Conservation (phyloP, 2,113 vertebrate genomes). For the Shinisaurus crocodilurus region DNA sequence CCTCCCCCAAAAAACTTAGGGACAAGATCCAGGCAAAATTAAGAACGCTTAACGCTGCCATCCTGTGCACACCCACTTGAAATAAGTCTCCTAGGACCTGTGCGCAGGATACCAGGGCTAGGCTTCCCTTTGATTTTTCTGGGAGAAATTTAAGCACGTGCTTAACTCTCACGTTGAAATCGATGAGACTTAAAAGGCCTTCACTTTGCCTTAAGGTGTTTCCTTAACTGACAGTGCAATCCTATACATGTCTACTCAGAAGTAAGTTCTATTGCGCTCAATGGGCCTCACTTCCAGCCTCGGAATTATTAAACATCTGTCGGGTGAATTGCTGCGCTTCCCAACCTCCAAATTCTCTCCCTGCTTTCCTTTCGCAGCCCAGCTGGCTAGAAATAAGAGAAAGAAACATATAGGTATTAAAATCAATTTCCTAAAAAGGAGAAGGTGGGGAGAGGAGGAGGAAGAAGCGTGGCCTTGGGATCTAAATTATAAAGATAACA, state of each 20-base stretch:
- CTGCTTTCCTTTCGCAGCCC: neutral
- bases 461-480: neutral
- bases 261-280: no score
- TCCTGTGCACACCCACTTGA: neutral
- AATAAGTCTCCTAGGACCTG: neutral
- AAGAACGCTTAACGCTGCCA: neutral
- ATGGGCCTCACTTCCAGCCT: no score
- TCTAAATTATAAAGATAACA: neutral
- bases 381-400: neutral
- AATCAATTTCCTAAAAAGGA: neutral
- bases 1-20: no score
- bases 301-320: neutral
- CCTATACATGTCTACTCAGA: no score
- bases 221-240: neutral
- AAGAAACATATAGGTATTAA: no score
- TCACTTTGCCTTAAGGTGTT: neutral
- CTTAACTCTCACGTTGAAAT: neutral
- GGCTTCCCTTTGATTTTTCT: neutral
- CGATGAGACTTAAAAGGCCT: neutral
- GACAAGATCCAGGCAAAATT: neutral
- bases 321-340: neutral
- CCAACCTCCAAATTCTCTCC: neutral
- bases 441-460: neutral
- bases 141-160: neutral
- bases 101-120: neutral